Evolutionary conservation across 1,140 invertebrate genomes (phyloP).

Genomic region (Coptotermes formosanus): DNA sequence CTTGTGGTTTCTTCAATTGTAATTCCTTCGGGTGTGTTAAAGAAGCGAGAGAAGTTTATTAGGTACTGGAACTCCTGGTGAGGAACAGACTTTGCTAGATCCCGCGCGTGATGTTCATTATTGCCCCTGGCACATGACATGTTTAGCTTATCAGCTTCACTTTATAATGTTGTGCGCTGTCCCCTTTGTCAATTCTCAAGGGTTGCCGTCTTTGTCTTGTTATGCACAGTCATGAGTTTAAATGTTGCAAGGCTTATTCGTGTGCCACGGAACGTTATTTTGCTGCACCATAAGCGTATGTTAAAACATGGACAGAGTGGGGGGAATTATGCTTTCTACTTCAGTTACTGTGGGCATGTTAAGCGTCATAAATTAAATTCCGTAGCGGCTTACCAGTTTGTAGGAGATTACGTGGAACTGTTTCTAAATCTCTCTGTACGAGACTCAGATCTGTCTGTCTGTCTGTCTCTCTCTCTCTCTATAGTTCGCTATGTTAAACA

Average conservation of each 20-base stretch:
- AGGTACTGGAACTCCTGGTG: neutral
- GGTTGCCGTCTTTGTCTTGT: neutral
- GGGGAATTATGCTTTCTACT: neutral
- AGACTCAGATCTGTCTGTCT: no score
- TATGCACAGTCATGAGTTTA: neutral
- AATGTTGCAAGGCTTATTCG: neutral
- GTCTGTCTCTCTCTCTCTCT: no score
- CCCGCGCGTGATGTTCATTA: neutral
- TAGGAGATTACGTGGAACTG: neutral
- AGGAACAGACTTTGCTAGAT: neutral
- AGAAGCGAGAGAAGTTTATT: neutral
- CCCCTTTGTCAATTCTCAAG: neutral
- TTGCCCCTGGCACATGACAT: slow-evolving; percentile 17
- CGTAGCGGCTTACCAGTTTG: neutral
- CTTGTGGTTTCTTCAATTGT: neutral
- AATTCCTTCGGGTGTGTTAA: neutral
- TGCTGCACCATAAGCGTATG: neutral
- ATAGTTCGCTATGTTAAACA: no score
- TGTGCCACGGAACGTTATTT: neutral
- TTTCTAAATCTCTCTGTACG: neutral
- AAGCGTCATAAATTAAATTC: neutral
- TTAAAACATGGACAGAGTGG: neutral
- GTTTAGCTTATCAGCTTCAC: neutral
- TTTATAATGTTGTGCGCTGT: neutral
- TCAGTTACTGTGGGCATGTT: neutral